Evolutionary conservation across 2,888 invertebrate species (phyloP), one percentile per base, ranked within the genome.

Genomic region (Aleiodes testaceus): DNA sequence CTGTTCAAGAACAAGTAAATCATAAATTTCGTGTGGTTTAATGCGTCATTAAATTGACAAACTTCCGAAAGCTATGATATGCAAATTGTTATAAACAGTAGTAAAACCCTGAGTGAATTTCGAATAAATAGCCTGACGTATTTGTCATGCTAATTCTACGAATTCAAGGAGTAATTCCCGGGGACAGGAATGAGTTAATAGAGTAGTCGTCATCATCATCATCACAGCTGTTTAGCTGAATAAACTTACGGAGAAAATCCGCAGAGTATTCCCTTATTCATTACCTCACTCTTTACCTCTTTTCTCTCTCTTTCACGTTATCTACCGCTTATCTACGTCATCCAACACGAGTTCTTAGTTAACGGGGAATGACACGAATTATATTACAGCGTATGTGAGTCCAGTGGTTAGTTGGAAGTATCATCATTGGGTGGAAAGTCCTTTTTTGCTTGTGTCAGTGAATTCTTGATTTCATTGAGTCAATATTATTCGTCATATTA

Each of bases 321-420:
- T 59, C 59, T 59, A 16, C 12, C 59, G 36, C 59, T 59, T 59
- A 59, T 59, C 59, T 59, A 36, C 59, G 59, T 59, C 59, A 59
- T 59, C 36, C n/a, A 30, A 12, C 55, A 55, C 55, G 55, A 59
- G 59, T 50, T 50, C 18, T 50, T 14, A 18, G 50, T 59, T 59
- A 59, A 59, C 59, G 59, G 59, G 59, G 36, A 36, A 59, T 59
- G 59, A 59, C 59, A 59, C 36, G 11, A 18, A 59, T 6, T 42
- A 59, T 59, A 59, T 59, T n/a, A 55, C 26, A 55, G 30, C 55
- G 55, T 55, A 36, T 59, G 42, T 26, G 18, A 9, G 7, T 7
- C 7, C 16, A 12, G 11, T 42, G 11, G 30, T 36, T 36, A 42
- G 59, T 59, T 59, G 53, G 53, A 53, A 59, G 59, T 59, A 59